Evolutionary conservation across 1,140 invertebrate species (phyloP).

Genomic region (Drosophila ohnishii): DNA sequence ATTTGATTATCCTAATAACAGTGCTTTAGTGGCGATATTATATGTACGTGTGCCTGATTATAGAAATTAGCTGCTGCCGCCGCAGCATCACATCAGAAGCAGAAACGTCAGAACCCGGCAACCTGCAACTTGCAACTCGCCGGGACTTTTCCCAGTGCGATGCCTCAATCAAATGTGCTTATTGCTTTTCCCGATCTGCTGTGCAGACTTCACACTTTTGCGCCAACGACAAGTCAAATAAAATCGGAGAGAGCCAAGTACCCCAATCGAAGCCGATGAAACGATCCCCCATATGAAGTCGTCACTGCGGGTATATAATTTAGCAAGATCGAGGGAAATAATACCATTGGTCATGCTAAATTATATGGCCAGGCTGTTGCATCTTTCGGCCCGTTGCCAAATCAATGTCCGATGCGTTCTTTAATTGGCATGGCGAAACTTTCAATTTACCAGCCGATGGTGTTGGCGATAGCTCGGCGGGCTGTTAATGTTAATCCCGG

Average conservation of each 20-base stretch:
- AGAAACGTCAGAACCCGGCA: conserved; percentile 7
- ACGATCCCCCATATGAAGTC: conserved; percentile 56
- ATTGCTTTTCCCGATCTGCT: conserved; percentile 38
- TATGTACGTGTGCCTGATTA: conserved; percentile 83
- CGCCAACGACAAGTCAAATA: conserved; percentile 43
- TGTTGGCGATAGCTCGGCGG: conserved; percentile 66
- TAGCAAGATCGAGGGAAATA: conserved; percentile 53
- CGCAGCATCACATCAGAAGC: conserved; percentile 21
- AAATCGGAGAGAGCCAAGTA: conserved; percentile 1
- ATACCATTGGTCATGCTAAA: conserved; percentile 75
- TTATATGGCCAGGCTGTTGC: conserved; percentile 46
- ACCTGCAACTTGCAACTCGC: conserved; percentile 3
- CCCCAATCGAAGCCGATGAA: conserved; percentile 19
- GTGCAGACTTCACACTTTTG: conserved; percentile 75
- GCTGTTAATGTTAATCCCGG: conserved; percentile 62
- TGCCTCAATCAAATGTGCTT: conserved; percentile 57
- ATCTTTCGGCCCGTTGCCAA: conserved; percentile 46
- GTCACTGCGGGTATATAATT: conserved; percentile 66
- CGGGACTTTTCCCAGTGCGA: conserved; percentile 24
- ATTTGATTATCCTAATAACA: conserved; percentile 83
- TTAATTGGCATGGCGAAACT: conserved; percentile 67
- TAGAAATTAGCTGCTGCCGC: conserved; percentile 75
- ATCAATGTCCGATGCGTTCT: conserved; percentile 60
- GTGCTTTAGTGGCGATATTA: conserved; percentile 82
- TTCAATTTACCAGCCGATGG: conserved; percentile 71